Base-by-base conservation (phyloP, 2,888 invertebrate genomes). In the Papilio protenor region DNA sequence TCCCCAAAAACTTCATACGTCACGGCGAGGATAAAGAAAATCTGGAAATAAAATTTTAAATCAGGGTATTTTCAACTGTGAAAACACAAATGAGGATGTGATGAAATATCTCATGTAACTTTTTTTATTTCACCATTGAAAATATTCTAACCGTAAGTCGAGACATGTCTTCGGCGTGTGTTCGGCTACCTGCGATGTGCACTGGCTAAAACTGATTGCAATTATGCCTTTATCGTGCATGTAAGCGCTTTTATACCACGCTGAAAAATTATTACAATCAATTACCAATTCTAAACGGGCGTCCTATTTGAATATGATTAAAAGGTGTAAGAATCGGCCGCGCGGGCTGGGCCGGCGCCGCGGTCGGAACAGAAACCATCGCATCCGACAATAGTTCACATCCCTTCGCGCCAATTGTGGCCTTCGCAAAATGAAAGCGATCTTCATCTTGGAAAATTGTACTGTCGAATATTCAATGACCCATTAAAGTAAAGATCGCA, bases 271-370 rank as follows among this genome's bases (percentile, higher is more conserved):
- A 90, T 91, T 92, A 88, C 89, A 91, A 92, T 87, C 87, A 82
- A 94, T 93, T 93, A 91, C 90, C 92, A 93, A 93, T 94, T 87
- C 90, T 93, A 93, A 90, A 87, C 85, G 87, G 87, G 82, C 87
- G 93, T 85, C 89, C 91, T 84, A 92, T 92, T 93, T 92, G 92
- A 93, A 94, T 94, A 93, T 88, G 84, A 92, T 92, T 92, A 92
- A 82, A 84, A 87, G 81, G 79, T 77, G 80, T 80, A 82, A 82
- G 84, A 84, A 85, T 33, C 64, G 76, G 81, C 49, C 71, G 23
- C 69, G 16, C 21, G 16, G 64, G 78, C 75, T 74, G 69, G 47
- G 76, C 16, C 55, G 76, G 16, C 79, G 72, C 66, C 70, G 75
- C 77, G 78, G 69, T 80, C 61, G 77, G 61, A 79, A 81, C 82